Evolutionary conservation across 2,888 invertebrate genomes (phyloP), one percentile per base, ranked within the genome.

Genomic region (Cheilosia soror): DNA sequence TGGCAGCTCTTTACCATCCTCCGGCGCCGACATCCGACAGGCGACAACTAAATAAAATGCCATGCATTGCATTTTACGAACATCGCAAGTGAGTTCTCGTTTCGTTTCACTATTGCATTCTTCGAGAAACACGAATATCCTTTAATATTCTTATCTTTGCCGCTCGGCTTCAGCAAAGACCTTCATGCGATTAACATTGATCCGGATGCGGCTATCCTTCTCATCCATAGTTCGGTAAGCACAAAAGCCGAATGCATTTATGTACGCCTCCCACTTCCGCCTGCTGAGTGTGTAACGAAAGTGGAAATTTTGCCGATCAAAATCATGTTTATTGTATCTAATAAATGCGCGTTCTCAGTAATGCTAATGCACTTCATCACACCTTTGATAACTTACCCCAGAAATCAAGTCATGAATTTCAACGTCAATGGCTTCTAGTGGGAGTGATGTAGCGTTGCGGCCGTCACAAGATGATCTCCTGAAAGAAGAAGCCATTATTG

Each of bases 111-210:
- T 42, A 63, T 58, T 75, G 73, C 83, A 78, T 78, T 83, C 78
- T 51, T 69, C 42, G 58, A 79, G 68, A 57, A 72, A 49, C 72
- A 83, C 55, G 68, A 78, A 79, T 78, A 73, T 78, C 83, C 72
- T 83, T 63, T 79, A 73, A 83, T 79, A 73, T 73, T 78, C 83
- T 83, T 83, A 83, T 83, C 83, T n/a, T n/a, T n/a, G n/a, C n/a
- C n/a, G n/a, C 25, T 9, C 11, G 15, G 4, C 9, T n/a, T 15
- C 11, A n/a, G 9, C 37, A 78, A 57, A 25, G n/a, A 57, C 33
- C 51, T 55, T 37, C 9, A 49, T 27, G 9, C 55, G 44, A 55
- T 57, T 58, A 40, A 49, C 71, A 65, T 58, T 65, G 69, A 60
- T 63, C 65, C 69, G 55, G 65, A 51, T 76, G 55, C 68, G 9